These are phyloP conservation scores for Ferdinandea cuprea DNA, from an alignment of 2,888 invertebrate genomes.

Conservation along the genomic window DNA sequence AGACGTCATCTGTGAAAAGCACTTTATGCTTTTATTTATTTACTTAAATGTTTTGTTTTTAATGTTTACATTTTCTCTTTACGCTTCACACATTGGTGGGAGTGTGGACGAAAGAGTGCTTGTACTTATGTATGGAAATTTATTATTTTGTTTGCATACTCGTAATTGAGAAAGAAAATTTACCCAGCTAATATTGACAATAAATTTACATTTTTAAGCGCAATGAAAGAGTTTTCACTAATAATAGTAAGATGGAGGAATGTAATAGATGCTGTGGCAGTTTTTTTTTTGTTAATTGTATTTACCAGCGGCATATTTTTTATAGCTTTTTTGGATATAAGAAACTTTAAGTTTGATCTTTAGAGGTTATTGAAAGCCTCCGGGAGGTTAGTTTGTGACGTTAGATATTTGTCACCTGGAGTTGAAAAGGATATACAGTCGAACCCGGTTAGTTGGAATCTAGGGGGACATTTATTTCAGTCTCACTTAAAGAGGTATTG, in stretches of 20 bases:
- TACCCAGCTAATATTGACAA: slow-evolving; percentile 22
- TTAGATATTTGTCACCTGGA: too few relatives aligned
- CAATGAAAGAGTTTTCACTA: background rate
- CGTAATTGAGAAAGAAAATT: slow-evolving; percentile 13
- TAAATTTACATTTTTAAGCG: slow-evolving; percentile 29
- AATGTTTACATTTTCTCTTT: slow-evolving; percentile 69
- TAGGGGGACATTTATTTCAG: too few relatives aligned
- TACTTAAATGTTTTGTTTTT: background rate
- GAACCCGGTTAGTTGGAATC: too few relatives aligned
- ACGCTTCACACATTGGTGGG: slow-evolving; percentile 10
- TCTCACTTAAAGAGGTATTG: too few relatives aligned
- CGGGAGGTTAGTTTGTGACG: too few relatives aligned
- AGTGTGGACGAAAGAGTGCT: slow-evolving; percentile 9
- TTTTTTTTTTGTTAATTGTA: background rate
- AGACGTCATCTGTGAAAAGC: slow-evolving; percentile 7
- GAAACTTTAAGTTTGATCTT: too few relatives aligned
- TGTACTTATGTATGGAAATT: slow-evolving; percentile 39
- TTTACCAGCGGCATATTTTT: too few relatives aligned
- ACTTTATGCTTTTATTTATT: slow-evolving; percentile 32
- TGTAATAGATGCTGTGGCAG: too few relatives aligned
- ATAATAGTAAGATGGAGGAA: too few relatives aligned
- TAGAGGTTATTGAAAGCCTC: too few relatives aligned
- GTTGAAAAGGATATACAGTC: too few relatives aligned
- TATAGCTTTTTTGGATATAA: too few relatives aligned
- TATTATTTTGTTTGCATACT: slow-evolving; percentile 57